Evolutionary conservation across 2,797 vertebrate genomes (phyloP).

Genomic region (Gallirallus australis): DNA sequence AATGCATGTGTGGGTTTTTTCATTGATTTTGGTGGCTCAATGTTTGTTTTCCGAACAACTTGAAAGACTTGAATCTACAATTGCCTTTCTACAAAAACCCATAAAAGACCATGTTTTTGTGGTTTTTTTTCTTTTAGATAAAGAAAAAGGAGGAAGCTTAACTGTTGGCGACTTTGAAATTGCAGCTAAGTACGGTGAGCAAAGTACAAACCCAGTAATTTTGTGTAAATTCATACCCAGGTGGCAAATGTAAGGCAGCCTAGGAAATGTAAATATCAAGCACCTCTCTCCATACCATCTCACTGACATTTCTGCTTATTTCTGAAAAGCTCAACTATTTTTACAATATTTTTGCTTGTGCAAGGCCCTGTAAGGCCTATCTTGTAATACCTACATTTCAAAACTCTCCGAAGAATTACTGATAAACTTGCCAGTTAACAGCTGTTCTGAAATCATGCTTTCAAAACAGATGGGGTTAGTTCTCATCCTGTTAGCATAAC

Average conservation of each 20-base stretch:
- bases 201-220: not conserved
- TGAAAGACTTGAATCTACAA: not conserved
- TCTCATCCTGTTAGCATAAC: not conserved
- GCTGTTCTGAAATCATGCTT: not conserved
- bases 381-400: not conserved
- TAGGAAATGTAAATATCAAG: not conserved
- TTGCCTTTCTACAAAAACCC: not conserved
- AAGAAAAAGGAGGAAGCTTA: slow-evolving; percentile 83
- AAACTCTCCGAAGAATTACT: not conserved
- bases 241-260: not conserved
- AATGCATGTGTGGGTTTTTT: not conserved
- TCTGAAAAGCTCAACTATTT: not conserved
- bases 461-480: not conserved
- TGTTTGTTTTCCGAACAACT: not conserved
- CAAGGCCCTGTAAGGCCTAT: not conserved
- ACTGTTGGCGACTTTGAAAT: slow-evolving; percentile 82
- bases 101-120: not conserved
- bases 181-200: slow-evolving; percentile 87
- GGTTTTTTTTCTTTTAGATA: slow-evolving; percentile 75
- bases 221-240: not conserved
- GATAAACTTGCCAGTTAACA: not conserved
- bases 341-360: not conserved
- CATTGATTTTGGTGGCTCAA: not conserved
- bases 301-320: not conserved
- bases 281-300: not conserved